Evolutionary conservation across 2,888 invertebrate species (phyloP).

Genomic region (Rapana venosa): DNA sequence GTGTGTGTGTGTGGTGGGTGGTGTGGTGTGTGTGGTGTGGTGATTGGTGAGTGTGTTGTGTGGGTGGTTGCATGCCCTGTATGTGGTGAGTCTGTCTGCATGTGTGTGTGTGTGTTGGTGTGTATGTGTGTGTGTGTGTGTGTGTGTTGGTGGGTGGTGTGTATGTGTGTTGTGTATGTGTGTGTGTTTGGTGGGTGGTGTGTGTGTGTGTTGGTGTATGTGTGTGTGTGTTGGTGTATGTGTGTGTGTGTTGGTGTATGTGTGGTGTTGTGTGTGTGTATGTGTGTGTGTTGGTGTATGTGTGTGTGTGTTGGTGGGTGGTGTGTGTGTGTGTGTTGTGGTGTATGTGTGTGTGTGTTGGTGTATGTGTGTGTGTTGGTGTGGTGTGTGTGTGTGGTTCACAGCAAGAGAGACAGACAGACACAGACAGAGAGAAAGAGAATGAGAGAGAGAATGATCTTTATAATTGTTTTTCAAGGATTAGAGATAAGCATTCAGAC

Average conservation of each 20-base stretch:
- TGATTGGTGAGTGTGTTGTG: too few species aligned
- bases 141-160: background rate
- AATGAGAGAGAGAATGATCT: too few species aligned
- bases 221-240: background rate
- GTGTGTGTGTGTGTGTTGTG: background rate
- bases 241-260: background rate
- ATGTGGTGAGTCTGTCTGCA: conserved; percentile 25
- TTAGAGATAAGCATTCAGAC: too few species aligned
- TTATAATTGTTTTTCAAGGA: too few species aligned
- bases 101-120: background rate
- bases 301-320: too few species aligned
- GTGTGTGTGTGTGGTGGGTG: too few species aligned
- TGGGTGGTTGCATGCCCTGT: conserved; percentile 89
- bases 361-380: background rate
- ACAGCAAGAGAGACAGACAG: too few species aligned
- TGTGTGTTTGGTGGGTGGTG: background rate
- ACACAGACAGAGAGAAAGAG: too few species aligned
- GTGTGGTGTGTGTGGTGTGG: too few species aligned
- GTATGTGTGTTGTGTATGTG: background rate
- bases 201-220: background rate
- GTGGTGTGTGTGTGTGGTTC: background rate
- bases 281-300: background rate
- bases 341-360: background rate
- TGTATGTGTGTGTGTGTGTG: background rate
- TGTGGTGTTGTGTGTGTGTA: background rate